phyloP scores from a whole-genome alignment of 1,140 invertebrate genomes.

The Ips nitidus region DNA sequence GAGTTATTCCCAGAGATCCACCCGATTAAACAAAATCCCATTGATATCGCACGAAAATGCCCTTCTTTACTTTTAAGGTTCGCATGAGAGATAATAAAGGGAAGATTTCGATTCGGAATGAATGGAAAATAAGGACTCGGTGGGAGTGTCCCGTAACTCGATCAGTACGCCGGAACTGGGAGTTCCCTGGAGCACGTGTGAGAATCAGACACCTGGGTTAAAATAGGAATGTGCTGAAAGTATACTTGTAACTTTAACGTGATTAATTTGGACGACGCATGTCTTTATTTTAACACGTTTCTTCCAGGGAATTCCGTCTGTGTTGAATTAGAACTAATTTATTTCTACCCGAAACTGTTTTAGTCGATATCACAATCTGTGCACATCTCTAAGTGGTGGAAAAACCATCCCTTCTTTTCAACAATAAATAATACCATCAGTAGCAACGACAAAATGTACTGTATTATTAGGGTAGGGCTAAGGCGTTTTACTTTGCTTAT shows the following conservation, averaged over 20 bases:
- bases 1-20: constrained; percentile 27
- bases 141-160: constrained; percentile 43
- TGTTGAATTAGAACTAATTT: no score
- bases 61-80: constrained; percentile 24
- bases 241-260: neutral
- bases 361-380: no score
- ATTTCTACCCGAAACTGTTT: no score
- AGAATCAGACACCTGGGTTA: constrained; percentile 45
- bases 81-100: constrained; percentile 32
- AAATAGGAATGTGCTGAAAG: constrained; percentile 12
- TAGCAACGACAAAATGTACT: constrained; percentile 25
- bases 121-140: constrained; percentile 33
- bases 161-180: constrained; percentile 48
- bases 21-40: constrained; percentile 36
- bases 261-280: neutral
- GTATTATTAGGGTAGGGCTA: constrained; percentile 38
- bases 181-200: constrained; percentile 47
- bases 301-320: no score
- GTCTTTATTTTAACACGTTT: constrained; percentile 1
- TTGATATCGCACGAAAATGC: constrained; percentile 30
- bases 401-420: neutral
- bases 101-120: constrained; percentile 32
- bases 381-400: constrained; percentile 1
- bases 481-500: constrained; percentile 6
- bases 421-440: constrained; percentile 9